phyloP scores from a whole-genome alignment of 2,113 vertebrate species.

The Hippocampus comes region DNA sequence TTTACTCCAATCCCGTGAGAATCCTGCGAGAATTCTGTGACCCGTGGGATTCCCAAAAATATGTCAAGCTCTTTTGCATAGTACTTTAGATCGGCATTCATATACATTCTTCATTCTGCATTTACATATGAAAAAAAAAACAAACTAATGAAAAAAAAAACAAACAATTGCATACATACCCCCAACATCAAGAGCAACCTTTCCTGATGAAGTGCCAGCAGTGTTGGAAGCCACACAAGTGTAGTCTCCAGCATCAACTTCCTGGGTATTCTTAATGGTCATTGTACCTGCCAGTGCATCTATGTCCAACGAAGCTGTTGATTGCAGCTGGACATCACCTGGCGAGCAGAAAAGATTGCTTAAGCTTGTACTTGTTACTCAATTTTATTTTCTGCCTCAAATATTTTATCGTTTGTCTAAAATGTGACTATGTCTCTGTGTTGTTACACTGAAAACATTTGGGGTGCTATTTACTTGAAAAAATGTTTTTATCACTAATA shows the following conservation, averaged over 20 bases:
- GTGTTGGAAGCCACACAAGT: constrained; percentile 84
- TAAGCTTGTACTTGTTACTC: neutral
- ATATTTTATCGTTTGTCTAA: constrained; percentile 1
- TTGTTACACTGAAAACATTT: constrained; percentile 10
- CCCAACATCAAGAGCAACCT: constrained; percentile 87
- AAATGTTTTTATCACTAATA: too few relatives aligned
- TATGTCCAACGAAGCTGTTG: constrained; percentile 75
- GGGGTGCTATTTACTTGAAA: too few relatives aligned
- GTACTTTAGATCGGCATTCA: neutral
- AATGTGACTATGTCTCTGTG: neutral
- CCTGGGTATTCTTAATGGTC: constrained; percentile 83
- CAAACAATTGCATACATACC: constrained; percentile 72
- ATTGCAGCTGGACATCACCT: constrained; percentile 82
- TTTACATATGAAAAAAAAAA: neutral
- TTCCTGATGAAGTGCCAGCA: constrained; percentile 83
- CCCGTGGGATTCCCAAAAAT: too few relatives aligned
- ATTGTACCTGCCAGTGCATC: constrained; percentile 76
- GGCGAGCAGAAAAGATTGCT: neutral
- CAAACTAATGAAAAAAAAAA: neutral
- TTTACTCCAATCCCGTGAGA: too few relatives aligned
- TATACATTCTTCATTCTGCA: neutral
- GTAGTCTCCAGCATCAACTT: constrained; percentile 87
- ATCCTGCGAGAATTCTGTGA: too few relatives aligned
- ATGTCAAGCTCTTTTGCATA: neutral
- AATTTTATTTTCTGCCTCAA: neutral